These are phyloP conservation scores for Macaria liturata DNA, from an alignment of 2,888 invertebrate genomes.

Conservation along the genomic window DNA sequence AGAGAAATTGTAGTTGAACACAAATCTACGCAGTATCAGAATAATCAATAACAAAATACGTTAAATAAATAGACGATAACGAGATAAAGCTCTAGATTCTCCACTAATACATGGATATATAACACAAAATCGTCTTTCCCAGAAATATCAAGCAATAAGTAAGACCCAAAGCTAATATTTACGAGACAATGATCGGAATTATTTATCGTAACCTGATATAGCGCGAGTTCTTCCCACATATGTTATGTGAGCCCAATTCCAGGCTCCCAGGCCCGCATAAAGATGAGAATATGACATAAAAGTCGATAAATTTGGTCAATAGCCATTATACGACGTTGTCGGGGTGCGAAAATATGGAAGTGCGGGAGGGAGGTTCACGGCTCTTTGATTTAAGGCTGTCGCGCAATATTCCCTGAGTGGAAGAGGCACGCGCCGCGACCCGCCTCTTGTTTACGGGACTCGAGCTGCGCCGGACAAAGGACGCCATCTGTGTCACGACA, in stretches of 20 bases:
- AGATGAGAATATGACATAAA: constrained; percentile 78
- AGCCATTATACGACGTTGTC: constrained; percentile 78
- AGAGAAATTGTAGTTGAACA: too few relatives aligned
- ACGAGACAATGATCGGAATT: constrained; percentile 53
- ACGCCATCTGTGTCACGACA: constrained; percentile 34
- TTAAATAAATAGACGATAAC: too few relatives aligned
- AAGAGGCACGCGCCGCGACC: constrained; percentile 31
- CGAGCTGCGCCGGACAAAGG: constrained; percentile 31
- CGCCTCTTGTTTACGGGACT: constrained; percentile 33
- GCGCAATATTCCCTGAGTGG: constrained; percentile 34
- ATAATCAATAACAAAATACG: too few relatives aligned
- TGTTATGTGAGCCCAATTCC: constrained; percentile 62
- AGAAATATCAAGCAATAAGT: constrained; percentile 40
- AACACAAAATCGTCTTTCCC: constrained; percentile 16
- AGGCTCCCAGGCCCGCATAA: constrained; percentile 62
- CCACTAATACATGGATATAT: too few relatives aligned
- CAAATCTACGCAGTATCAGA: too few relatives aligned
- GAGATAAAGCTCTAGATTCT: too few relatives aligned
- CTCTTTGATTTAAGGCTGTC: constrained; percentile 73
- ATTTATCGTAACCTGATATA: constrained; percentile 53
- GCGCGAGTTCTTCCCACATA: constrained; percentile 52
- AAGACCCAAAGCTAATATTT: constrained; percentile 46
- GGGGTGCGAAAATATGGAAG: constrained; percentile 80
- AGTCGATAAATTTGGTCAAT: constrained; percentile 81
- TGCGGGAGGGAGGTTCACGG: constrained; percentile 66